A percentile compares a stretch with the other conserved stretches of the same genome.
Evolutionary conservation across 2,888 invertebrate genomes (phyloP).

Genomic region (Euclidia mi): DNA sequence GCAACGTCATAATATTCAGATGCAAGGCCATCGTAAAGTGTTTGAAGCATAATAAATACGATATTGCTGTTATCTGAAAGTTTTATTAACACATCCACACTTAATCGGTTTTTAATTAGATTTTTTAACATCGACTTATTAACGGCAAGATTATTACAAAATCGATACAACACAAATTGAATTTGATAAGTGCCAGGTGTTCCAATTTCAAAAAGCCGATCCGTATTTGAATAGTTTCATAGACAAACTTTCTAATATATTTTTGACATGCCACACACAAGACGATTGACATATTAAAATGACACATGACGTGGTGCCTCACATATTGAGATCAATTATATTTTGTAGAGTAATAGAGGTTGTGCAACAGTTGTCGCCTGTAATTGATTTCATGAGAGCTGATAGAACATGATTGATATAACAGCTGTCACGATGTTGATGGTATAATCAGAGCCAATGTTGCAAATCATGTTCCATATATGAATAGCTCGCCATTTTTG

Average conservation of each 20-base stretch:
- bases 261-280: slow-evolving; percentile 9
- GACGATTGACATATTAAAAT: slow-evolving; percentile 25
- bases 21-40: slow-evolving; percentile 21
- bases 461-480: slow-evolving; percentile 50
- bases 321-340: slow-evolving; percentile 55
- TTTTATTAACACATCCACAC: not conserved
- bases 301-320: slow-evolving; percentile 32
- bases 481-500: slow-evolving; percentile 49
- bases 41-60: slow-evolving; percentile 14
- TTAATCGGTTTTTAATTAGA: slow-evolving; percentile 6
- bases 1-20: slow-evolving; percentile 8
- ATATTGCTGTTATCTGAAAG: not conserved
- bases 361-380: slow-evolving; percentile 47
- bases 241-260: slow-evolving; percentile 11
- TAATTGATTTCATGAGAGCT: slow-evolving; percentile 56
- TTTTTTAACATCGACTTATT: no score
- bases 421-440: slow-evolving; percentile 54
- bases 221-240: slow-evolving; percentile 7
- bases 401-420: slow-evolving; percentile 55
- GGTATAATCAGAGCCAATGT: slow-evolving; percentile 54
- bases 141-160: not conserved
- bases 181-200: not conserved
- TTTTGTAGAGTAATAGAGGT: slow-evolving; percentile 45
- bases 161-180: not conserved
- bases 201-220: slow-evolving; percentile 7